Evolutionary conservation across 2,888 invertebrate species (phyloP), one percentile per base, ranked within the genome.

Genomic region (Parasteatoda lunata): DNA sequence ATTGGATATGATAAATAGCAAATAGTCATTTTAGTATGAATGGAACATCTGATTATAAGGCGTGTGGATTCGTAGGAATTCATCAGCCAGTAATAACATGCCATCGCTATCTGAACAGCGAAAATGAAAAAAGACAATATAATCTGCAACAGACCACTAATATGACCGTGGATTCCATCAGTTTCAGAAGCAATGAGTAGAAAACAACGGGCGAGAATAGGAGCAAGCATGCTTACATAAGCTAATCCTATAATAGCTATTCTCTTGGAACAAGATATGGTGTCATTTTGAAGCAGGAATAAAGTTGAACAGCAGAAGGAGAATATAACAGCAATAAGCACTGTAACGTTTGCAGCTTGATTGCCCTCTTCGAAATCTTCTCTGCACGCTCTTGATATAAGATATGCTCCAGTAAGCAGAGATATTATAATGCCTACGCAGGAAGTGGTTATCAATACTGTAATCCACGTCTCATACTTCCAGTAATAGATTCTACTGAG

Each of bases 141-240:
- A 0, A 94, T 93, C 90, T 95, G 95, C 7, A 95, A 93, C 66
- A 95, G 94, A 4, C 95, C 95, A 89, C 95, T 94, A 8, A 95
- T 94, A 90, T 95, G 95, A 5, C 94, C 94, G 89, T 95, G 93
- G 89, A 95, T 94, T 0, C 95, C 94, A 0, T 94, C 94, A 86
- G 94, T 94, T 89, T 92, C 94, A 72, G 94, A 94, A 3, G 95
- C 94, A 0, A 95, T 94, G 72, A 95, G 91, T 91, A 95, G 94
- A 6, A 95, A 92, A 3, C 94, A 93, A 15, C 95, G 93, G 9
- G 95, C 93, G 7, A 95, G 92, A 90, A 95, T 92, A 51, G 95
- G 92, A 1, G 95, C 94, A 91, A 95, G 95, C 1, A 94, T 93
- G 64, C 94, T 91, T 45, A 94, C 94, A 86, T 94, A 94, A 59